Conservation (phyloP, 2,888 invertebrate species). For the Nephrotoma guestfalica region DNA sequence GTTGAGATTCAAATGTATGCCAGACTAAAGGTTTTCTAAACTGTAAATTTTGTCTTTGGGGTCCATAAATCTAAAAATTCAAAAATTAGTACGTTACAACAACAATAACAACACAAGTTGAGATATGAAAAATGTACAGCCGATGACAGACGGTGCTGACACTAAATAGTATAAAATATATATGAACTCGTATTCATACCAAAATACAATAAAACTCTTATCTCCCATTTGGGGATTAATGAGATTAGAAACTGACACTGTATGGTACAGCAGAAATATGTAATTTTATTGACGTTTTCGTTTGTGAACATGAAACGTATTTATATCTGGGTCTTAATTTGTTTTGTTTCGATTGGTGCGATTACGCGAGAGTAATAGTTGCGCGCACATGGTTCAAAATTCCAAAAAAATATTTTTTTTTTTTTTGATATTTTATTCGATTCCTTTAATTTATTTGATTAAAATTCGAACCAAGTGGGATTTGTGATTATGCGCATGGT, state of each 20-base stretch:
- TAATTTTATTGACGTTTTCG: not conserved
- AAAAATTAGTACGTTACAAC: not conserved
- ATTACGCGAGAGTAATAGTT: not conserved
- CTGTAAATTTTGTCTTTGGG: no score
- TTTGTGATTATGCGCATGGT: not conserved
- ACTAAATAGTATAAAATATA: not conserved
- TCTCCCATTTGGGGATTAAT: not conserved
- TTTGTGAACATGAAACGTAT: not conserved
- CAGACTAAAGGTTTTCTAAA: no score
- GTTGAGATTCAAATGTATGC: no score
- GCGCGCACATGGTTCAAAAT: not conserved
- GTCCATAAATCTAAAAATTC: no score
- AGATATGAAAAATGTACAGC: not conserved
- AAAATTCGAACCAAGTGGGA: not conserved
- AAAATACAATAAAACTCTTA: not conserved
- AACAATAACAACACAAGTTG: not conserved
- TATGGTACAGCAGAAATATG: constrained; percentile 20
- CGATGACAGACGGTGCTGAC: not conserved
- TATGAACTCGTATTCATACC: not conserved
- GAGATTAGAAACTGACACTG: constrained; percentile 21
- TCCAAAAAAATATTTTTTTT: no score
- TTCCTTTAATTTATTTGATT: not conserved
- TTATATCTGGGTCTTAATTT: not conserved
- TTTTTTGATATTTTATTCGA: not conserved
- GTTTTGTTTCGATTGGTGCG: not conserved